Evolutionary conservation across 1,140 invertebrate species (phyloP), one percentile per base, ranked within the genome.

Genomic region (Oncopodura yosiiana): DNA sequence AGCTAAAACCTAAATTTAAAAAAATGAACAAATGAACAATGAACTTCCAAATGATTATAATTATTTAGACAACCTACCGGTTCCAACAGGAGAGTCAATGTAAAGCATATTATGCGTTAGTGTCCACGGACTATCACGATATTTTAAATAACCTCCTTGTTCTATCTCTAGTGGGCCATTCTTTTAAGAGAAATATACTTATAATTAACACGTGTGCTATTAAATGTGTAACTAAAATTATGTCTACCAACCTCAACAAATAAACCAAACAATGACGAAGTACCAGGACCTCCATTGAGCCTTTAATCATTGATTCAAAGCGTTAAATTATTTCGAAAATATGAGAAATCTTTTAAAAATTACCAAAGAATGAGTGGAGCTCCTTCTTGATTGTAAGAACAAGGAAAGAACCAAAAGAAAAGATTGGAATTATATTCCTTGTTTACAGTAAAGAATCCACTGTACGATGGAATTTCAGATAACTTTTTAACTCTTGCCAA

Each of bases 341-440:
- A n/a, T n/a, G n/a, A n/a, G n/a, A n/a, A n/a, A n/a, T n/a, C n/a
- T n/a, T n/a, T n/a, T n/a, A n/a, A n/a, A n/a, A n/a, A n/a, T n/a
- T n/a, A n/a, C 75, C 75, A 77, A 29, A 77, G 52, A 8, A 75
- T 16, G 23, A 77, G 62, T 9, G 75, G 75, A 2, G 68, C 67
- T 34, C 36, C 54, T 30, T 63, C 61, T n/a, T 61, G 46, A 9
- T 58, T 54, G 19, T 62, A 53, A 69, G 75, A 68, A 0, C 85
- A 80, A 1, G 86, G 86, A 67, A 90, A 91, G 64, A 86, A 91
- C 87, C 87, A 91, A 69, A 90, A 90, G 71, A 87, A 91, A 58
- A 89, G 75, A 66, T 90, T 89, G 0, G 86, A 86, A 62, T 86
- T 81, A 66, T 75, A 83, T 36, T 76, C 66, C 60, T 81, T 78